Evolutionary conservation across 2,113 vertebrate species (phyloP).

Genomic region (Pseudolaguvia tuberculata): DNA sequence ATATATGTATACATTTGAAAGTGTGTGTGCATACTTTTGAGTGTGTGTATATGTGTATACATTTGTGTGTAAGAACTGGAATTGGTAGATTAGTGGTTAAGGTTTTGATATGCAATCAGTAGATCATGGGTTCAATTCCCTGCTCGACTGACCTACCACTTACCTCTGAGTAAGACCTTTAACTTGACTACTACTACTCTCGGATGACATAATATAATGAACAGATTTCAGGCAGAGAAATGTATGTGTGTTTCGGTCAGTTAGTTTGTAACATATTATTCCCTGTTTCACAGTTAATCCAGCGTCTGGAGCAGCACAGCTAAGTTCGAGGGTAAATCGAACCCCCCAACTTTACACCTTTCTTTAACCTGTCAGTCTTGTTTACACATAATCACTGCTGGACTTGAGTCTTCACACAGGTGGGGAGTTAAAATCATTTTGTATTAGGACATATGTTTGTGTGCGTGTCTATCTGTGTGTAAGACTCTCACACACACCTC

Average conservation of each 20-base stretch:
- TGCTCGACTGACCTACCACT: no score
- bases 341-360: constrained; percentile 46
- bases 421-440: constrained; percentile 23
- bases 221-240: neutral
- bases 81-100: no score
- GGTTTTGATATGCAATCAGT: no score
- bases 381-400: constrained; percentile 67
- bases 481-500: constrained; percentile 48
- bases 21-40: no score
- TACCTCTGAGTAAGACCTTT: no score
- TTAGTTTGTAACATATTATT: neutral
- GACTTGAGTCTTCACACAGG: constrained; percentile 46
- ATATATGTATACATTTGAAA: neutral
- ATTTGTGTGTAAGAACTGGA: no score
- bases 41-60: no score
- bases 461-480: constrained; percentile 20
- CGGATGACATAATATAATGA: no score
- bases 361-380: constrained; percentile 63
- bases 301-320: constrained; percentile 36
- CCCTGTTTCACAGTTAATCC: constrained; percentile 57
- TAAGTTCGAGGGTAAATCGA: constrained; percentile 45
- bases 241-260: neutral
- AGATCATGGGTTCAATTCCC: no score
- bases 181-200: no score
- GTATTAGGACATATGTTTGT: constrained; percentile 21